A percentile compares a stretch with the other conserved stretches of the same genome.
Conservation (phyloP, 2,797 vertebrate species). For the Apodemus agrarius region DNA sequence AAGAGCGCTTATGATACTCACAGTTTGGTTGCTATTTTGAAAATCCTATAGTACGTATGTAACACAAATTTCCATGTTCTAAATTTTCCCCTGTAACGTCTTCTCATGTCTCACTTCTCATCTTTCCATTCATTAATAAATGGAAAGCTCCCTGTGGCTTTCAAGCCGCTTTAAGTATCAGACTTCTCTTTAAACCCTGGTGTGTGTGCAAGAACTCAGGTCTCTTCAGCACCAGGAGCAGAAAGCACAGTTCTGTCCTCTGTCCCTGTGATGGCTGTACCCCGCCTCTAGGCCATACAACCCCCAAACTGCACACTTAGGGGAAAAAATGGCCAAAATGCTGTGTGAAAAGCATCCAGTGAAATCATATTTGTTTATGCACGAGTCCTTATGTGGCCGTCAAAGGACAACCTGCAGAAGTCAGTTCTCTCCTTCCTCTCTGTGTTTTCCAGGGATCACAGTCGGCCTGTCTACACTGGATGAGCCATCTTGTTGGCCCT, state of each 20-base stretch:
- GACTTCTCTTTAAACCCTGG: not conserved
- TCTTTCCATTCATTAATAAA: no score
- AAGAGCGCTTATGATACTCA: not conserved
- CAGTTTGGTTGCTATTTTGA: not conserved
- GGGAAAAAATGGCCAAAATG: not conserved
- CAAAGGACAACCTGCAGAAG: not conserved
- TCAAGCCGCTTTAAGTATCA: not conserved
- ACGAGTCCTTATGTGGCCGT: not conserved
- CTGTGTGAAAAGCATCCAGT: not conserved
- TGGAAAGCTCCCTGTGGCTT: constrained; percentile 10
- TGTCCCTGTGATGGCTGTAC: accelerated
- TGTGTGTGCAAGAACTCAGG: accelerated
- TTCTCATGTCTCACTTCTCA: not conserved
- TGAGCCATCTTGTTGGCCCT: no score
- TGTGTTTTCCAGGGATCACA: not conserved
- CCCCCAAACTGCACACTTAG: not conserved
- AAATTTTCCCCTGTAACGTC: not conserved
- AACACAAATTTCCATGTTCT: not conserved
- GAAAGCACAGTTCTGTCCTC: not conserved
- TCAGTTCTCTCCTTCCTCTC: not conserved
- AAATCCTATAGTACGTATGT: not conserved
- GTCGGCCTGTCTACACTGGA: no score
- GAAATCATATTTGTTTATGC: not conserved
- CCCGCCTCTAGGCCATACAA: not conserved
- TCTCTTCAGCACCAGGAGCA: not conserved